Base-by-base conservation (phyloP, 2,888 invertebrate genomes). In the Cremastinae sp. region DNA sequence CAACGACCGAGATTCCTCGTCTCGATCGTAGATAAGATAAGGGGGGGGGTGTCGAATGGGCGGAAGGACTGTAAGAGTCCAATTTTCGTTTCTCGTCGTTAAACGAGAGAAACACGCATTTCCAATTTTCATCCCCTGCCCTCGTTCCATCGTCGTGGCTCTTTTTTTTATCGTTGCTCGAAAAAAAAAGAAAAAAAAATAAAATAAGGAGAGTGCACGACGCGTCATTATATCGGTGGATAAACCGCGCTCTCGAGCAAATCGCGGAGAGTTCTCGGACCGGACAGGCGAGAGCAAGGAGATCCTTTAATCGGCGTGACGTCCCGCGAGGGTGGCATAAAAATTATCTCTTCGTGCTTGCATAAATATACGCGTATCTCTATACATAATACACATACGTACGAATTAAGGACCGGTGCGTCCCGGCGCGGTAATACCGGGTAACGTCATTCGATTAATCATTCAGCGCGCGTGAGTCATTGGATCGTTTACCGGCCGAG, bases 391-490 rank as follows among this genome's bases (percentile, higher is more conserved):
- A 49, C 20, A 54, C 10, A n/a, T 49, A 38, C 14, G 41, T 34
- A 56, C 49, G 53, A 64, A 69, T 74, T 38, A 20, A 71, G 49
- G 64, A 58, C 68, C 61, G 53, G 28, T 74, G 62, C 74, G 75
- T 69, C 69, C 75, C 74, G n/a, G n/a, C n/a, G 74, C 65, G 76
- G 68, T 70, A 73, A 69, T 70, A 54, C 61, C 61, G 53, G 73
- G 79, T 78, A 76, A 62, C 75, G 80, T 82, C 79, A 76, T 82
- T 79, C 81, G 80, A 86, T 86, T 85, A 82, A 84, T 86, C 85
- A 86, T 85, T 84, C 82, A 83, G 74, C 80, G 83, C 28, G 28
- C 76, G 81, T 86, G 86, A 86, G 82, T 86, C 86, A 86, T 83
- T 84, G 79, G 78, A 78, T 81, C 80, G 79, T 79, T 79, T 79